Percentiles rank a stretch among this genome's conserved stretches.
Evolutionary conservation across 1,140 invertebrate genomes (phyloP).

Genomic region (Camponotus pennsylvanicus): DNA sequence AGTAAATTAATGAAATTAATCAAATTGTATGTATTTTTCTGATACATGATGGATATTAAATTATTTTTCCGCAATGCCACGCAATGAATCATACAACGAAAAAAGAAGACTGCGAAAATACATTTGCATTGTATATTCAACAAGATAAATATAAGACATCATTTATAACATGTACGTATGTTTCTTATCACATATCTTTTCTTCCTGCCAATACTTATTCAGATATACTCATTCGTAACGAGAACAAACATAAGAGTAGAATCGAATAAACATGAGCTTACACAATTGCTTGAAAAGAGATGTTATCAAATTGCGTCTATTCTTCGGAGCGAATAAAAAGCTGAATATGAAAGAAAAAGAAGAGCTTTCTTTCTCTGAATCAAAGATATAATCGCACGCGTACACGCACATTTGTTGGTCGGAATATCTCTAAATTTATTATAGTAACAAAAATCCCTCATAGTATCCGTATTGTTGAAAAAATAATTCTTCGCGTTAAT

Average conservation of each 20-base stretch:
- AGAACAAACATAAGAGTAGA: background rate
- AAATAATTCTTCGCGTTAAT: background rate
- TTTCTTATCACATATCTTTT: conserved; percentile 1
- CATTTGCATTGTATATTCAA: background rate
- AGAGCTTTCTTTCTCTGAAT: background rate
- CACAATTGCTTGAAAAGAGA: background rate
- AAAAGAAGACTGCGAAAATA: conserved; percentile 7
- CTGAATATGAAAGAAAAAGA: background rate
- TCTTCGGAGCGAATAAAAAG: background rate
- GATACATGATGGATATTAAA: background rate
- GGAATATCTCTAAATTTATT: background rate
- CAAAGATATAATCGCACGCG: background rate
- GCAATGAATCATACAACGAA: conserved; percentile 8
- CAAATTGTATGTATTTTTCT: background rate
- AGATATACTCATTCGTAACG: background rate
- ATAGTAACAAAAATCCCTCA: no score
- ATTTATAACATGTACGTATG: background rate
- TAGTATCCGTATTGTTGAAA: background rate
- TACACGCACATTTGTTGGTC: background rate
- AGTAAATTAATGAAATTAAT: conserved; percentile 2
- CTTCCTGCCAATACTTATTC: background rate
- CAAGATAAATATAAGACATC: background rate
- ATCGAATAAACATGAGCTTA: background rate
- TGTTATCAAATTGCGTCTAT: background rate
- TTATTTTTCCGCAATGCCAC: background rate